Conservation (phyloP, 2,888 invertebrate species). For the Periphyllus acericola region DNA sequence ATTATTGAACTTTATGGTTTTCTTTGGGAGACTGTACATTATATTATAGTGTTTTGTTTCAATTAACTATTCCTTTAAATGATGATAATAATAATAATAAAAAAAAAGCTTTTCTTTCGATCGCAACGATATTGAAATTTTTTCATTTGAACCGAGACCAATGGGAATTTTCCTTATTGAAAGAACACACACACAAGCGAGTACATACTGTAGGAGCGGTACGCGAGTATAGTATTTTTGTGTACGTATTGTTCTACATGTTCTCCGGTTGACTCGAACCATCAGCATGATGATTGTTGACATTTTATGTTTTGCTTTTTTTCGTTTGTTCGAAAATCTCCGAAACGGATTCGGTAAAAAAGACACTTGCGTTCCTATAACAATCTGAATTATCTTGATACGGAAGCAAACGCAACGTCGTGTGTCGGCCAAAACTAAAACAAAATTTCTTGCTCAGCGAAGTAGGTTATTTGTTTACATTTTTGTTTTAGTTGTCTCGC, state of each 20-base stretch:
- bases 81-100: too few relatives aligned
- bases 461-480: too few relatives aligned
- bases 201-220: neutral
- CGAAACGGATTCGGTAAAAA: conserved; percentile 30
- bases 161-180: neutral
- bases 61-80: too few relatives aligned
- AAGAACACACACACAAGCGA: neutral
- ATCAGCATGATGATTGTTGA: conserved; percentile 37
- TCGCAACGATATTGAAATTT: conserved; percentile 6
- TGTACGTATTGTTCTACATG: neutral
- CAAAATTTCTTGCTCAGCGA: too few relatives aligned
- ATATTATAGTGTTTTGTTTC: too few relatives aligned
- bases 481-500: too few relatives aligned
- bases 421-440: neutral
- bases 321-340: conserved; percentile 21
- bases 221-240: neutral
- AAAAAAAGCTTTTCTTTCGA: neutral
- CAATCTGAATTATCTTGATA: neutral
- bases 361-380: conserved; percentile 6
- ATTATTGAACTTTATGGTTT: too few relatives aligned
- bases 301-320: conserved; percentile 23
- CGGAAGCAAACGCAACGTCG: neutral
- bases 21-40: too few relatives aligned
- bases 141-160: neutral
- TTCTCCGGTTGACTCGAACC: neutral